These are phyloP conservation scores for Napeogenes sylphis DNA, from an alignment of 2,888 invertebrate genomes.

Conservation along the genomic window DNA sequence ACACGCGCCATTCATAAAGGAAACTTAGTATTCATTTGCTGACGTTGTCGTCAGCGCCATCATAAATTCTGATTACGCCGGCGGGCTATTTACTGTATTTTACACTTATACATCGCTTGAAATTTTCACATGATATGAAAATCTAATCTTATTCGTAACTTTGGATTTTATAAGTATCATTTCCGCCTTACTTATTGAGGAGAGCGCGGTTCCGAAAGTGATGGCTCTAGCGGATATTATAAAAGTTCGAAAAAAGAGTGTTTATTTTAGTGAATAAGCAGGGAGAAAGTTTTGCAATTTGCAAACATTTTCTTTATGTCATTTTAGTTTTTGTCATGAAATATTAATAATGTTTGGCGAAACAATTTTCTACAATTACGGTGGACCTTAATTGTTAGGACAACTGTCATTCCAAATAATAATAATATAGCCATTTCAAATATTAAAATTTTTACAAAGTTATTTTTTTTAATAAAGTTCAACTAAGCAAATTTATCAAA, in stretches of 20 bases:
- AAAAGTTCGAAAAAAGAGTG: not conserved
- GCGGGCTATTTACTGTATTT: conserved; percentile 27
- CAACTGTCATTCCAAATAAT: too few species aligned
- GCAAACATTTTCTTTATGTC: too few species aligned
- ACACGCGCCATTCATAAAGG: conserved; percentile 42
- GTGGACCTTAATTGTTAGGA: too few species aligned
- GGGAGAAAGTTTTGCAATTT: not conserved
- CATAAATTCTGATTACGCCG: conserved; percentile 50
- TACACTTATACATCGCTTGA: conserved; percentile 16
- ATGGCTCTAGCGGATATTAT: conserved; percentile 1
- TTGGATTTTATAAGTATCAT: conserved; percentile 1
- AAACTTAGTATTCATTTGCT: conserved; percentile 49
- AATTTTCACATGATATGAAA: conserved; percentile 13
- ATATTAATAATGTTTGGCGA: too few species aligned
- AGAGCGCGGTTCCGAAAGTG: not conserved
- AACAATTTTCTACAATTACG: too few species aligned
- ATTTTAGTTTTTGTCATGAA: too few species aligned
- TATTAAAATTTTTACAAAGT: too few species aligned
- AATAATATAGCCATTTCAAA: too few species aligned
- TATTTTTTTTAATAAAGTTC: too few species aligned
- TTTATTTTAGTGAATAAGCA: not conserved
- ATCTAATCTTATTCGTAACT: not conserved
- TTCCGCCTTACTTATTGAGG: not conserved
- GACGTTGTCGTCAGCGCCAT: conserved; percentile 40
- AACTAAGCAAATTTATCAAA: too few species aligned